These are phyloP conservation scores for Electrophaes corylata DNA, from an alignment of 2,888 invertebrate genomes.

Conservation along the genomic window DNA sequence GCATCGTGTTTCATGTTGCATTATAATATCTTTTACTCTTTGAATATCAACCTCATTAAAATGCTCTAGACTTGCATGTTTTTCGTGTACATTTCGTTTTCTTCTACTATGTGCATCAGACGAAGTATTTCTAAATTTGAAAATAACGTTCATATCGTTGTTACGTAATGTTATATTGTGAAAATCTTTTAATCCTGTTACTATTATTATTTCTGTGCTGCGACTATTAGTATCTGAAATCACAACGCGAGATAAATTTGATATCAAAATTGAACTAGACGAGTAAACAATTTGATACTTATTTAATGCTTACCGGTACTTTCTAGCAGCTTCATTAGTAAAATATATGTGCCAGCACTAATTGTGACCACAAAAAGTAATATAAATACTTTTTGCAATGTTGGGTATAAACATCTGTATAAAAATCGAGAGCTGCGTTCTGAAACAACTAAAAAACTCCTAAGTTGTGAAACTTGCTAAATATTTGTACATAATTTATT, in stretches of 20 bases:
- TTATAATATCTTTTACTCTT: slow-evolving; percentile 63
- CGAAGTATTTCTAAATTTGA: slow-evolving; percentile 57
- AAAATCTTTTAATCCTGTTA: slow-evolving; percentile 54
- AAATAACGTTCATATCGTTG: slow-evolving; percentile 54
- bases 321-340: slow-evolving; percentile 54
- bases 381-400: slow-evolving; percentile 55
- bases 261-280: not conserved
- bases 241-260: not conserved
- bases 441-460: slow-evolving; percentile 45
- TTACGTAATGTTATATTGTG: slow-evolving; percentile 56
- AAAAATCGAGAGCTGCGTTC: slow-evolving; percentile 48
- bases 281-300: not conserved
- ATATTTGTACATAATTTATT: not conserved
- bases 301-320: slow-evolving; percentile 52
- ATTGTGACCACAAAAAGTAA: slow-evolving; percentile 53
- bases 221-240: slow-evolving; percentile 50
- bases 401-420: slow-evolving; percentile 53
- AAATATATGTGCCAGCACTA: slow-evolving; percentile 53
- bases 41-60: slow-evolving; percentile 54
- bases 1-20: slow-evolving; percentile 63
- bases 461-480: not conserved
- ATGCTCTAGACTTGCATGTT: slow-evolving; percentile 34
- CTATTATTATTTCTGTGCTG: slow-evolving; percentile 62
- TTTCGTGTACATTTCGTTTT: slow-evolving; percentile 49
- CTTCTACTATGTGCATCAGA: slow-evolving; percentile 39